Evolutionary conservation across 2,888 invertebrate genomes (phyloP).

Genomic region (Pyrocoelia pectoralis): DNA sequence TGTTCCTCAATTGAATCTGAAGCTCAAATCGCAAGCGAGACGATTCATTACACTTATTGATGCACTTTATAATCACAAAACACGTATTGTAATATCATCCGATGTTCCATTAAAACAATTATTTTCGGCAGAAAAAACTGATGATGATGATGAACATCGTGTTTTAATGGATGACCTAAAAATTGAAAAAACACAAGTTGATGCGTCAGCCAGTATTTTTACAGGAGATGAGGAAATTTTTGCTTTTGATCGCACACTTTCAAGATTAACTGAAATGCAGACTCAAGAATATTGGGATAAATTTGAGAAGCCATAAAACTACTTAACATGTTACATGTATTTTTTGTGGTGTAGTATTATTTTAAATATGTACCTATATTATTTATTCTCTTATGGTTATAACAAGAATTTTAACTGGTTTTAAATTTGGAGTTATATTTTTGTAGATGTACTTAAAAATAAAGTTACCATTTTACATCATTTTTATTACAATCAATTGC

Average conservation of each 20-base stretch:
- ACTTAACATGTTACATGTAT: background rate
- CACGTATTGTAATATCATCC: constrained; percentile 86
- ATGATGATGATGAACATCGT: constrained; percentile 76
- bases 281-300: constrained; percentile 89
- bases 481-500: no score
- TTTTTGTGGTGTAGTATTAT: constrained; percentile 14
- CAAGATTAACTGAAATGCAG: constrained; percentile 96
- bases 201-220: constrained; percentile 87
- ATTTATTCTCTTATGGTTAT: no score
- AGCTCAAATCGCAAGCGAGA: constrained; percentile 84
- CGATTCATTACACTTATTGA: constrained; percentile 97
- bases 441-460: no score
- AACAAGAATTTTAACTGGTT: no score
- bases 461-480: no score
- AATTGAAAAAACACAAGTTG: constrained; percentile 77
- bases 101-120: constrained; percentile 79
- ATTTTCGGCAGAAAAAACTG: constrained; percentile 68
- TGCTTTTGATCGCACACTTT: constrained; percentile 93
- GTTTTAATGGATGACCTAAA: constrained; percentile 95
- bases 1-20: constrained; percentile 83
- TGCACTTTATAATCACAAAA: constrained; percentile 93
- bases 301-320: constrained; percentile 11
- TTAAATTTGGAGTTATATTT: no score
- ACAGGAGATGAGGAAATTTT: constrained; percentile 98
- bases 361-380: background rate